Percentiles rank a stretch among this genome's conserved stretches.
Evolutionary conservation across 2,113 vertebrate genomes (phyloP).

Genomic region (Cephalopholis sonnerati): DNA sequence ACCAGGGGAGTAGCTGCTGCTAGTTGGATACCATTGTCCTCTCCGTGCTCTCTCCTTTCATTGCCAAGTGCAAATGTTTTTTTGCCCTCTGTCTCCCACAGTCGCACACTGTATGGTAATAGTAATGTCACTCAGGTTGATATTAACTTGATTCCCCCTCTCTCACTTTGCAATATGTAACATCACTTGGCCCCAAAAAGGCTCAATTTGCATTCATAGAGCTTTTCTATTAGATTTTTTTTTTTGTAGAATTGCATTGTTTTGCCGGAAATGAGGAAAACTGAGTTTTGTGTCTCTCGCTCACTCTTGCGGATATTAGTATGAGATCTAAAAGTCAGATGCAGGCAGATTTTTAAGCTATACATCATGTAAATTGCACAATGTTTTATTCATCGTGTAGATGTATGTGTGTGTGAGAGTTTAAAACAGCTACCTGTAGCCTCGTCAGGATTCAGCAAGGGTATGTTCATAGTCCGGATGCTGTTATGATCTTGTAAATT

Average conservation of each 20-base stretch:
- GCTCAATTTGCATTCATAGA: conserved; percentile 84
- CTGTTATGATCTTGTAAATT: conserved; percentile 77
- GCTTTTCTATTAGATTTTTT: conserved; percentile 86
- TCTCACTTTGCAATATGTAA: conserved; percentile 63
- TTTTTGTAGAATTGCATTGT: conserved; percentile 69
- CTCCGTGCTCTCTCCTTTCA: conserved; percentile 24
- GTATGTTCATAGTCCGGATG: conserved; percentile 50
- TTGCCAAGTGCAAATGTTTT: conserved; percentile 64
- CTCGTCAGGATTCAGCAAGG: conserved; percentile 58
- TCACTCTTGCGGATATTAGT: conserved; percentile 70
- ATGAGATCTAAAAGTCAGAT: conserved; percentile 79
- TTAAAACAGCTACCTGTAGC: conserved; percentile 71
- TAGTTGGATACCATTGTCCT: conserved; percentile 52
- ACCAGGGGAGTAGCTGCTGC: conserved; percentile 46
- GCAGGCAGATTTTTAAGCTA: conserved; percentile 78
- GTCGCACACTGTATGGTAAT: conserved; percentile 59
- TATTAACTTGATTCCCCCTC: conserved; percentile 74
- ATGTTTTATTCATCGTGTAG: conserved; percentile 85
- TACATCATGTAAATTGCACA: conserved; percentile 81
- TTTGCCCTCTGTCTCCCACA: conserved; percentile 4
- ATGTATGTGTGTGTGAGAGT: not conserved
- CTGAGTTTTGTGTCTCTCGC: conserved; percentile 47
- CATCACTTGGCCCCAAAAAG: conserved; percentile 61
- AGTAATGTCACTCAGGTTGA: conserved; percentile 73
- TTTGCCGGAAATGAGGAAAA: conserved; percentile 69